Evolutionary conservation across 2,888 invertebrate species (phyloP).

Genomic region (Ennomos erosarius): DNA sequence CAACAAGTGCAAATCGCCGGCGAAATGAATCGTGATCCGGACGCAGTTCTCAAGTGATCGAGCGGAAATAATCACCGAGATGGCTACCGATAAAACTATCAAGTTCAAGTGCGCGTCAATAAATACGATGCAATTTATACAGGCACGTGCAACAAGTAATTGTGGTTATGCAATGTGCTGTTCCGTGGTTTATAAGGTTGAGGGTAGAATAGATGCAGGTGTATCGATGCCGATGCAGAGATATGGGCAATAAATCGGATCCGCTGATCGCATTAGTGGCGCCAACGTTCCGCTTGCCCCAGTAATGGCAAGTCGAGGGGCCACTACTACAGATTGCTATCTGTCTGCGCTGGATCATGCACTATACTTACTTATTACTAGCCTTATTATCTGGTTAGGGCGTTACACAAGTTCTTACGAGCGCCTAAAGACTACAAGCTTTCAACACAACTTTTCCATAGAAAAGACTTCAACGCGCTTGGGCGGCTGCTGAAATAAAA

Average conservation of each 20-base stretch:
- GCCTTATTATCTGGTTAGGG: constrained; percentile 28
- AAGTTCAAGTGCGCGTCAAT: constrained; percentile 76
- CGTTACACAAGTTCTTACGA: constrained; percentile 24
- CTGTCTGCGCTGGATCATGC: constrained; percentile 44
- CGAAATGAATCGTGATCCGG: constrained; percentile 51
- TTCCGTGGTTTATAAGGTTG: constrained; percentile 53
- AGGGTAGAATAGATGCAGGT: constrained; percentile 70
- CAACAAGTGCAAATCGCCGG: constrained; percentile 68
- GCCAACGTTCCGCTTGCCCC: constrained; percentile 69
- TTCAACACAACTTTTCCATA: constrained; percentile 4
- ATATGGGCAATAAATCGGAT: constrained; percentile 75
- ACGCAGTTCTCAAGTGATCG: constrained; percentile 38
- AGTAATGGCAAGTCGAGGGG: constrained; percentile 44
- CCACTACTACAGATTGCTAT: constrained; percentile 49
- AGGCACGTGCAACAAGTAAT: constrained; percentile 60
- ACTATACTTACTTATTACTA: constrained; percentile 33
- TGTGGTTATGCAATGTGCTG: constrained; percentile 63
- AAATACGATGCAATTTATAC: constrained; percentile 58
- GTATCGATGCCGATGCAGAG: constrained; percentile 65
- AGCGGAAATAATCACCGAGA: constrained; percentile 56
- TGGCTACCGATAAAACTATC: constrained; percentile 50
- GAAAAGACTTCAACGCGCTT: constrained; percentile 21
- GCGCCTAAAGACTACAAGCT: constrained; percentile 2
- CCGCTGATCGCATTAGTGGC: constrained; percentile 73
- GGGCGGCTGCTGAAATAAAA: neutral